A percentile compares a stretch with the other conserved stretches of the same genome.
Evolutionary conservation across 2,888 invertebrate species (phyloP).

Genomic region (Caenorhabditis afra): DNA sequence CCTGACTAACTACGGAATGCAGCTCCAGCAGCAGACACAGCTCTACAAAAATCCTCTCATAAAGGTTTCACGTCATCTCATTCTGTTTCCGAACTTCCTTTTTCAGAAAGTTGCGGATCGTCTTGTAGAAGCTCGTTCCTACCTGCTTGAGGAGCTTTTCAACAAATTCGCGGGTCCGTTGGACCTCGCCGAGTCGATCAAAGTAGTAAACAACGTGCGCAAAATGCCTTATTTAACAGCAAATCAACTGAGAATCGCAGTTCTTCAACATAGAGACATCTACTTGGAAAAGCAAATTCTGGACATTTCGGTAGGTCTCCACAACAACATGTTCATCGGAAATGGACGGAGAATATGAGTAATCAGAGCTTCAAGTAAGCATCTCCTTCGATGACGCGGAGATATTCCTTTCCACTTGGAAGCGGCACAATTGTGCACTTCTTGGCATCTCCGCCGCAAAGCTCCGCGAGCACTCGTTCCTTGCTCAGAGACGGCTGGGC

Average conservation of each 20-base stretch:
- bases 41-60: constrained; percentile 63
- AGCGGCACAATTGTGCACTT: constrained; percentile 62
- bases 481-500: constrained; percentile 51
- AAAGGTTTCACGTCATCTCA: constrained; percentile 21
- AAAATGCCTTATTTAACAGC: constrained; percentile 79
- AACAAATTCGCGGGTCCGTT: constrained; percentile 79
- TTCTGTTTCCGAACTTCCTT: not conserved
- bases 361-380: constrained; percentile 36
- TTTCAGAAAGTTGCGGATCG: constrained; percentile 73
- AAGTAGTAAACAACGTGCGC: constrained; percentile 79
- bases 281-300: constrained; percentile 78
- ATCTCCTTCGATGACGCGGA: constrained; percentile 64
- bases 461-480: constrained; percentile 40
- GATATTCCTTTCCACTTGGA: constrained; percentile 76
- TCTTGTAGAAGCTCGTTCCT: constrained; percentile 76
- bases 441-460: constrained; percentile 49
- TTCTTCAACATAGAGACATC: constrained; percentile 79
- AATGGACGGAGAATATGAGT: constrained; percentile 2
- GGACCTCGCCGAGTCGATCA: constrained; percentile 76
- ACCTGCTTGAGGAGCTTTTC: constrained; percentile 78
- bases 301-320: constrained; percentile 69
- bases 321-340: constrained; percentile 3
- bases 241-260: constrained; percentile 77
- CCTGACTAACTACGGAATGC: constrained; percentile 78
- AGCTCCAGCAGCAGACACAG: constrained; percentile 65